Conservation (phyloP, 2,113 vertebrate species). For the Marmota flaviventris region DNA sequence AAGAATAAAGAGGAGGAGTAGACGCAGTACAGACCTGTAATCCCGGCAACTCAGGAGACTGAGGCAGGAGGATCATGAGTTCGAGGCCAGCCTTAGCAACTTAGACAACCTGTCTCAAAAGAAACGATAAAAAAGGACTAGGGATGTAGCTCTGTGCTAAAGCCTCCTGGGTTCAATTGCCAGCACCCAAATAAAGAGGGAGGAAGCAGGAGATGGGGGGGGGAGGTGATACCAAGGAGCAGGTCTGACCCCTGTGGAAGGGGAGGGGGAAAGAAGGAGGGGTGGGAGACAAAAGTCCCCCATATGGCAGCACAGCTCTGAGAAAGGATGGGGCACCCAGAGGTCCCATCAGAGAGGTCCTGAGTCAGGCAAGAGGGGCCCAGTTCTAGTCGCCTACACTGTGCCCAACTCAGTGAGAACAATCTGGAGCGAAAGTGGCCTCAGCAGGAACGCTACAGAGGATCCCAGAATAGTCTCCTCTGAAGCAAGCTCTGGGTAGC, state of each 20-base stretch:
- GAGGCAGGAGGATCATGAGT: background rate
- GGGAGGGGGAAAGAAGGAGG: background rate
- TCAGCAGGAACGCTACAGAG: background rate
- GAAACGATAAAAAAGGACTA: background rate
- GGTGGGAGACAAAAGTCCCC: background rate
- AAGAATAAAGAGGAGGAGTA: background rate
- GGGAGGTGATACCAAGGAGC: background rate
- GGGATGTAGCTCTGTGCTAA: background rate
- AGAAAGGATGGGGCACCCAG: background rate
- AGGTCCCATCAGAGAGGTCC: background rate
- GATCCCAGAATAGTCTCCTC: background rate
- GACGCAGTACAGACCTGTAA: background rate
- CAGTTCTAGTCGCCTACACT: background rate
- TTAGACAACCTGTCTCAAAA: background rate
- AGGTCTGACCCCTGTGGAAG: background rate
- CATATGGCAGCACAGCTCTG: background rate
- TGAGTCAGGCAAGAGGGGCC: background rate
- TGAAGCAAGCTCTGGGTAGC: background rate
- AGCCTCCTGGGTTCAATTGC: background rate
- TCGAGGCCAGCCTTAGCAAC: background rate
- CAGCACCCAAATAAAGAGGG: background rate
- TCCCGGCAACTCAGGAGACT: background rate
- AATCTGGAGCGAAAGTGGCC: background rate
- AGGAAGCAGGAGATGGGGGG: background rate
- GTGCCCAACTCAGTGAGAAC: background rate